A percentile compares a stretch with the other conserved stretches of the same genome.
phyloP scores from a whole-genome alignment of 1,140 invertebrate species.

The Drosophila kanapiae region DNA sequence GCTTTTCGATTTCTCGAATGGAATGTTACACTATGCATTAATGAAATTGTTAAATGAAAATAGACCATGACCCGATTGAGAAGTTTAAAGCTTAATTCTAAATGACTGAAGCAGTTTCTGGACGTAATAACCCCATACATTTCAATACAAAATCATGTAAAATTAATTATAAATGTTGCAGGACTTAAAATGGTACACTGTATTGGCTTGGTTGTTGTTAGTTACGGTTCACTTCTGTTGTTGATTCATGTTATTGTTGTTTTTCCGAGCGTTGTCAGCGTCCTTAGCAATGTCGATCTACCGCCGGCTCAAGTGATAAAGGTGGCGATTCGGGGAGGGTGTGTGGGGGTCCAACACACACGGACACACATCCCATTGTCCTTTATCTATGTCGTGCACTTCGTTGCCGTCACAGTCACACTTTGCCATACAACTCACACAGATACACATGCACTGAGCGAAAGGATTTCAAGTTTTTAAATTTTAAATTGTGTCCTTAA shows the following conservation, averaged over 20 bases:
- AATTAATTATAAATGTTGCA: not conserved
- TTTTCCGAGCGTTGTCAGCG: constrained; percentile 39
- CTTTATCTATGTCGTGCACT: constrained; percentile 69
- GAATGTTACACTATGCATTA: no score
- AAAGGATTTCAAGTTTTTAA: not conserved
- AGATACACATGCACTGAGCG: not conserved
- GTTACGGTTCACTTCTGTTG: constrained; percentile 25
- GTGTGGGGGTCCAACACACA: constrained; percentile 4
- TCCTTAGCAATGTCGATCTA: constrained; percentile 68
- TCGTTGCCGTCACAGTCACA: constrained; percentile 74
- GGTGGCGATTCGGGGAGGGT: constrained; percentile 29
- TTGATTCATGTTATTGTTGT: constrained; percentile 47
- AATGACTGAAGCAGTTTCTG: not conserved
- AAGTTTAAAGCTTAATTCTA: no score
- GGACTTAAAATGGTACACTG: not conserved
- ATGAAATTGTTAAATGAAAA: no score
- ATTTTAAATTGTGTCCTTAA: not conserved
- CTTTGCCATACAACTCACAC: constrained; percentile 33
- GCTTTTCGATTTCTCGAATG: no score
- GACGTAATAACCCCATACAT: not conserved
- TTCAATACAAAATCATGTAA: not conserved
- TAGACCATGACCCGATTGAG: no score
- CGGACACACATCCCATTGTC: constrained; percentile 24
- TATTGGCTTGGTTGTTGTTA: not conserved
- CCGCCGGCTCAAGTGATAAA: constrained; percentile 36